Percentiles rank a stretch among this genome's conserved stretches.
Evolutionary conservation across 2,888 invertebrate species (phyloP).

Genomic region (Therioaphis trifolii): DNA sequence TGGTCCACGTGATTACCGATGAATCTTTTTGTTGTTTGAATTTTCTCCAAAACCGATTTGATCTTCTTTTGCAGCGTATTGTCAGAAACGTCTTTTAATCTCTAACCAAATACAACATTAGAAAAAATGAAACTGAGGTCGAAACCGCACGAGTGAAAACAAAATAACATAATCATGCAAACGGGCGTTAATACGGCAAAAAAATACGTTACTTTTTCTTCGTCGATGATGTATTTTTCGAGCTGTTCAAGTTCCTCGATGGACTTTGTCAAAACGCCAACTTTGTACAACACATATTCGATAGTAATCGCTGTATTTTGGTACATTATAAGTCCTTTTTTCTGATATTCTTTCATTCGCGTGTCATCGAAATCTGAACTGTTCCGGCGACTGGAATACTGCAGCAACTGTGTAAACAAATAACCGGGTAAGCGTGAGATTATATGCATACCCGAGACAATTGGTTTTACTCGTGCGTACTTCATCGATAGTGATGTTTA

Average conservation of each 20-base stretch:
- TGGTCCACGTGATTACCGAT: conserved; percentile 41
- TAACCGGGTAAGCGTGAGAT: no score
- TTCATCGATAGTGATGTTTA: conserved; percentile 42
- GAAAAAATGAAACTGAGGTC: no score
- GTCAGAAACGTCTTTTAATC: conserved; percentile 31
- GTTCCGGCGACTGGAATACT: conserved; percentile 12
- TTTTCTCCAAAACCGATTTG: conserved; percentile 49
- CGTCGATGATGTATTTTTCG: conserved; percentile 47
- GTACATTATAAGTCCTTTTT: conserved; percentile 53
- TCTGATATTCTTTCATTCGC: conserved; percentile 47
- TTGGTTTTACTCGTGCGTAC: no score
- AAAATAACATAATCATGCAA: not conserved
- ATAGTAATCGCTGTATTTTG: conserved; percentile 41
- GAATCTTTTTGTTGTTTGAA: conserved; percentile 28
- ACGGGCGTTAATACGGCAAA: not conserved
- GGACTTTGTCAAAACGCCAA: not conserved
- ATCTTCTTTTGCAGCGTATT: conserved; percentile 23
- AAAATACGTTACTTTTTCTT: conserved; percentile 39
- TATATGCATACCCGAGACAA: no score
- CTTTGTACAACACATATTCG: conserved; percentile 33
- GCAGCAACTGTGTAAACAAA: conserved; percentile 14
- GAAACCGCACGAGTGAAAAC: no score
- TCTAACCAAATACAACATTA: conserved; percentile 33
- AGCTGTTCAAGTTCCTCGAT: conserved; percentile 46
- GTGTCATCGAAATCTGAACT: conserved; percentile 15